Conservation (phyloP, 2,888 invertebrate genomes). For the Asteroscopus sphinx region DNA sequence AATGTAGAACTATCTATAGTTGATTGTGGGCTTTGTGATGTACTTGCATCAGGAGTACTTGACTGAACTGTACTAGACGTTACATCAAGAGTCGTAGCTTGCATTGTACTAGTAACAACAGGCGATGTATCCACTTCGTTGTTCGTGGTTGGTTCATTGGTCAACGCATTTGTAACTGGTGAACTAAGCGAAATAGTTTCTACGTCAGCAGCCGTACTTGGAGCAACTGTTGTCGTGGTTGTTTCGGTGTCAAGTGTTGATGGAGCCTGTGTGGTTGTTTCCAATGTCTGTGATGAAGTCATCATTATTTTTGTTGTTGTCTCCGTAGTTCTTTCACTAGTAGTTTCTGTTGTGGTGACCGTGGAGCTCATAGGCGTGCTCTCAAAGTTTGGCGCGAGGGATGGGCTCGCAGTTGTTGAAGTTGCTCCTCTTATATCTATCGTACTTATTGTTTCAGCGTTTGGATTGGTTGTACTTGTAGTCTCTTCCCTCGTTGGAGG, state of each 20-base stretch:
- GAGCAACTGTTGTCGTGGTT: conserved; percentile 37
- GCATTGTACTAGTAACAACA: conserved; percentile 39
- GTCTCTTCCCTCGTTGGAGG: conserved; percentile 70
- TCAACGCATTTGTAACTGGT: conserved; percentile 58
- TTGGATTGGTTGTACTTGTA: conserved; percentile 65
- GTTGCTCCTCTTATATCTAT: conserved; percentile 65
- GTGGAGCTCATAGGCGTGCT: conserved; percentile 56
- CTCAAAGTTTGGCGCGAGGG: conserved; percentile 70
- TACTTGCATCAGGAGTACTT: conserved; percentile 30
- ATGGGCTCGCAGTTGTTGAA: conserved; percentile 65
- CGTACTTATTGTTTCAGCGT: conserved; percentile 70
- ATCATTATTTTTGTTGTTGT: conserved; percentile 30
- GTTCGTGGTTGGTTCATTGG: conserved; percentile 64
- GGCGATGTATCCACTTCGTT: conserved; percentile 66
- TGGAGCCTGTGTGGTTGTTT: conserved; percentile 43
- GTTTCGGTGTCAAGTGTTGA: conserved; percentile 7
- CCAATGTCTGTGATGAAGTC: conserved; percentile 11
- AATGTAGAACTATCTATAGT: conserved; percentile 37
- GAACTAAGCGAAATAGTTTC: conserved; percentile 58
- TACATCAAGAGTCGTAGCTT: conserved; percentile 39
- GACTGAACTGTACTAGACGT: conserved; percentile 24
- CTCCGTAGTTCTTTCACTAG: conserved; percentile 46
- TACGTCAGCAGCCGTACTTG: conserved; percentile 43
- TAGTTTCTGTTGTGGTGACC: conserved; percentile 36
- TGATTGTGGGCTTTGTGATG: conserved; percentile 29